These are phyloP conservation scores for Sclerodermus sp. DNA, from an alignment of 2,888 invertebrate species.

Conservation along the genomic window DNA sequence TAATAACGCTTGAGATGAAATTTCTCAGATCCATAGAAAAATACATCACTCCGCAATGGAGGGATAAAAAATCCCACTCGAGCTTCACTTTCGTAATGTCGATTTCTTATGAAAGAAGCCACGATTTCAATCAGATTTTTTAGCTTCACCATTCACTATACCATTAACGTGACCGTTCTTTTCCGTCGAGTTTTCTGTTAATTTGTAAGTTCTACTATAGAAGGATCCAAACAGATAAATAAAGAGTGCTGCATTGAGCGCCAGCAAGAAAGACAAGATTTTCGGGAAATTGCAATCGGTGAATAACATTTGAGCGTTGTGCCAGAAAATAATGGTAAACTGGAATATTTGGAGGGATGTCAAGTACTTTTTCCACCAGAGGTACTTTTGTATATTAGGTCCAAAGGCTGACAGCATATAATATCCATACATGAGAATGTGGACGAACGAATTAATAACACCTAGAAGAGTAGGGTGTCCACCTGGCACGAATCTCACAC, in stretches of 20 bases:
- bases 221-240: conserved; percentile 79
- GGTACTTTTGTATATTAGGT: conserved; percentile 81
- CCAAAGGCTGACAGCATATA: conserved; percentile 87
- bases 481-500: conserved; percentile 77
- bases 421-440: conserved; percentile 90
- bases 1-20: too few species aligned
- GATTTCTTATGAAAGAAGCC: too few species aligned
- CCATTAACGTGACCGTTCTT: not conserved
- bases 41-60: too few species aligned
- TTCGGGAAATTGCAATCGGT: conserved; percentile 65
- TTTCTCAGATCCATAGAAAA: too few species aligned
- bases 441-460: conserved; percentile 85
- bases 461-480: conserved; percentile 88
- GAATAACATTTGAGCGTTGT: conserved; percentile 67
- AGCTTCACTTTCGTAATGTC: too few species aligned
- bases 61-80: too few species aligned
- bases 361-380: conserved; percentile 95
- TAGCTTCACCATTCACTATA: not conserved
- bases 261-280: conserved; percentile 67
- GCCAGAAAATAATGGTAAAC: conserved; percentile 75
- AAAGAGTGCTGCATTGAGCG: conserved; percentile 71
- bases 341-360: conserved; percentile 87
- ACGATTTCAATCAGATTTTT: too few species aligned
- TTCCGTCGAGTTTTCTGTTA: not conserved
- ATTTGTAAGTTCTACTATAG: conserved; percentile 68